Evolutionary conservation across 2,888 invertebrate genomes (phyloP).

Genomic region (Iphiclides podalirius): DNA sequence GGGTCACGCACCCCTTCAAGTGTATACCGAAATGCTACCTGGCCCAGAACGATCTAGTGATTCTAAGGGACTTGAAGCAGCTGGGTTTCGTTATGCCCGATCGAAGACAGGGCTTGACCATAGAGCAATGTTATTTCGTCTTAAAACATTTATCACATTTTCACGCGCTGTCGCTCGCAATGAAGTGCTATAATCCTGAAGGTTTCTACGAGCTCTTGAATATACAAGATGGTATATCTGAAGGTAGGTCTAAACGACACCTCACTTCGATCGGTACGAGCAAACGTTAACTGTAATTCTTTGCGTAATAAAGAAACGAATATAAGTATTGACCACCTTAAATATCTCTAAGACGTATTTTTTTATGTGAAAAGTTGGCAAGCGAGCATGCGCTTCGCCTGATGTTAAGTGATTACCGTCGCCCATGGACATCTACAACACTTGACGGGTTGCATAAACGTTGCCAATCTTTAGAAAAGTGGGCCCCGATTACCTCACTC

Average conservation of each 20-base stretch:
- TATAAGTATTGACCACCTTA: too few species aligned
- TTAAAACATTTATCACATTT: slow-evolving; percentile 82
- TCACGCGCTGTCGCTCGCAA: slow-evolving; percentile 83
- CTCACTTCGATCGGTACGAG: too few species aligned
- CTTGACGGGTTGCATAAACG: too few species aligned
- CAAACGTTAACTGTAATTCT: too few species aligned
- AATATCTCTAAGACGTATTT: too few species aligned
- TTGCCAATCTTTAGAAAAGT: too few species aligned
- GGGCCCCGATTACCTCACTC: too few species aligned
- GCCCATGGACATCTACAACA: too few species aligned
- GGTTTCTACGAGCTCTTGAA: slow-evolving; percentile 75
- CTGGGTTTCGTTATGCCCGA: slow-evolving; percentile 83
- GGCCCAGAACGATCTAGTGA: slow-evolving; percentile 78
- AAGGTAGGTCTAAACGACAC: slow-evolving; percentile 56
- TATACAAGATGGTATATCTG: slow-evolving; percentile 67
- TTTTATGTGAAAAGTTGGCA: too few species aligned
- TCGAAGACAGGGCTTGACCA: slow-evolving; percentile 79
- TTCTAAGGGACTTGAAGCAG: slow-evolving; percentile 81
- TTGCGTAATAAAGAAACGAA: too few species aligned
- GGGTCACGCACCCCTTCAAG: slow-evolving; percentile 64
- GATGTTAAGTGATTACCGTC: too few species aligned
- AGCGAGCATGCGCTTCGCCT: too few species aligned
- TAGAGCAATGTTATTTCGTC: slow-evolving; percentile 80
- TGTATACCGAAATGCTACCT: slow-evolving; percentile 82
- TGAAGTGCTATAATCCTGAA: slow-evolving; percentile 80